Base-by-base conservation (phyloP, 2,113 vertebrate genomes). In the Grus americana region DNA sequence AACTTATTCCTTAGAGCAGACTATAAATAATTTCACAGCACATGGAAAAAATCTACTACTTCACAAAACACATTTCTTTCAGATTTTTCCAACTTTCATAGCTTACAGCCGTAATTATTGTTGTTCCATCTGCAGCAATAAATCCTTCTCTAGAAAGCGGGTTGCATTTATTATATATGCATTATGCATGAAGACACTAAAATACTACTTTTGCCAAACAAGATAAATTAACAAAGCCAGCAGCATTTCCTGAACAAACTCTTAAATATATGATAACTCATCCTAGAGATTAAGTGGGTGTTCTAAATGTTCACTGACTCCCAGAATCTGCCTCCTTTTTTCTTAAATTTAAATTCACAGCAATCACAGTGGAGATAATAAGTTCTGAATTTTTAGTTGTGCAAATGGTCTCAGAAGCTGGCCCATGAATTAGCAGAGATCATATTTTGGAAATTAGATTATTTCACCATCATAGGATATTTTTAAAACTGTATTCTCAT, bases 71-170 rank as follows among this genome's bases (percentile, higher is more conserved):
- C 68, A 74, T 95, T 96, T 84, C 93, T 94, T 83, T 79, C 52
- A 86, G 78, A 85, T 93, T 94, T 88, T 94, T 92, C 88, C 92
- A 88, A 95, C 82, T 94, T 95, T 89, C 63, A 82, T 90, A 92
- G 89, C 74, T 94, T 90, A 61, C 30, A 95, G 93, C 62, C 19
- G 6, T 78, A 57, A 92, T 70, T 59, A 94, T 80, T 85, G 44
- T 76, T 97, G 96, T 97, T 93, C 94, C 93, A 90, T 89, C 91
- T 94, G 85, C 74, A 95, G 76, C 52, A 79, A 79, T 96, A 96
- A 96, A 95, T 94, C 61, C 61, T 88, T 15, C 67, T 71, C 66
- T 79, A 88, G 88, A 88, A 95, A 95, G 90, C 3, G 0, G 79
- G 82, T 86, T 81, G 78, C 62, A 67, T 85, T 93, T 89, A 86